A percentile compares a stretch with the other conserved stretches of the same genome.
Conservation (phyloP, 2,113 vertebrate genomes). For the Triplophysa tibetana region DNA sequence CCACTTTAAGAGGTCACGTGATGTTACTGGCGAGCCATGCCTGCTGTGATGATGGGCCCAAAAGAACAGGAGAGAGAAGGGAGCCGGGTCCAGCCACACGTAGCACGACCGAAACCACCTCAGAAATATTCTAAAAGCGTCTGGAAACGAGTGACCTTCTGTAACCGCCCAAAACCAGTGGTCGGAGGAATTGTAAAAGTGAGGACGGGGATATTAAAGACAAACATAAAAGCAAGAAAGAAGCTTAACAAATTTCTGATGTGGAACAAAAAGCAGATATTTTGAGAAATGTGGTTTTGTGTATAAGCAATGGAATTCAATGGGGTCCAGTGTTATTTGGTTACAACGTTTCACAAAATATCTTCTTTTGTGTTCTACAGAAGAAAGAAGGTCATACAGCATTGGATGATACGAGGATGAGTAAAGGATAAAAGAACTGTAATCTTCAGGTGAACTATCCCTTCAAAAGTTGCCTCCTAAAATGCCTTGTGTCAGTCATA, state of each 20-base stretch:
- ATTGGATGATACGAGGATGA: no score
- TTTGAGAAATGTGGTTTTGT: no score
- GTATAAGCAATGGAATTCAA: no score
- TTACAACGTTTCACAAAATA: no score
- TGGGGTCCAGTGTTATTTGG: no score
- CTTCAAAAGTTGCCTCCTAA: no score
- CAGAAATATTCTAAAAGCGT: constrained; percentile 17
- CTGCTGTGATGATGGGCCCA: constrained; percentile 61
- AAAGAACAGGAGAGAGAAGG: constrained; percentile 66
- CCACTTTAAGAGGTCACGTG: constrained; percentile 74
- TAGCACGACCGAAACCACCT: constrained; percentile 20
- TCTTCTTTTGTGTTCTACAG: no score
- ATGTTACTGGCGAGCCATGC: constrained; percentile 67
- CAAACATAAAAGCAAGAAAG: neutral
- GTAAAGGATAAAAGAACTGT: no score
- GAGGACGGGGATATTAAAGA: constrained; percentile 13
- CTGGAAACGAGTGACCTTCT: constrained; percentile 27
- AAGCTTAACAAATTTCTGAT: neutral
- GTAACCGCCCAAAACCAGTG: neutral
- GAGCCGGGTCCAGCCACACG: constrained; percentile 38
- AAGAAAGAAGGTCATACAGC: no score
- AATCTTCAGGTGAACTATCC: no score
- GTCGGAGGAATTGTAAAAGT: neutral
- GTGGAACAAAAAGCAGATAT: neutral
- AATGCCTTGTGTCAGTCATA: no score